A percentile compares a stretch with the other conserved stretches of the same genome.
phyloP scores from a whole-genome alignment of 1,140 invertebrate genomes.

The fruit fly (Drosophila melanogaster) region Release_6_plus_ISO1_MT NT_033779.5:3347501-3348000 shows the following conservation, averaged over 20 bases:
- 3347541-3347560: background rate
- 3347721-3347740: too few species aligned
- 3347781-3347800: too few species aligned
- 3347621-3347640: too few species aligned
- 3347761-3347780: too few species aligned
- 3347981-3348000: slow-evolving; percentile 10
- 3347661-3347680: too few species aligned
- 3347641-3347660: too few species aligned
- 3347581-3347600: too few species aligned
- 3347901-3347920: slow-evolving; percentile 63
- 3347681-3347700: too few species aligned
- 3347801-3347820: background rate
- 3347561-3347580: background rate
- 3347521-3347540: background rate
- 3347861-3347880: slow-evolving; percentile 6
- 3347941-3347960: slow-evolving; percentile 62
- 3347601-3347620: too few species aligned
- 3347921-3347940: slow-evolving; percentile 72
- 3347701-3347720: too few species aligned
- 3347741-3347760: too few species aligned
- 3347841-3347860: slow-evolving; percentile 16
- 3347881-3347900: slow-evolving; percentile 29
- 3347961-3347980: slow-evolving; percentile 75
- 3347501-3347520: slow-evolving; percentile 16
- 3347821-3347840: background rate